Base-by-base conservation (phyloP, 2,113 vertebrate species). In the Embiotoca jacksoni region DNA sequence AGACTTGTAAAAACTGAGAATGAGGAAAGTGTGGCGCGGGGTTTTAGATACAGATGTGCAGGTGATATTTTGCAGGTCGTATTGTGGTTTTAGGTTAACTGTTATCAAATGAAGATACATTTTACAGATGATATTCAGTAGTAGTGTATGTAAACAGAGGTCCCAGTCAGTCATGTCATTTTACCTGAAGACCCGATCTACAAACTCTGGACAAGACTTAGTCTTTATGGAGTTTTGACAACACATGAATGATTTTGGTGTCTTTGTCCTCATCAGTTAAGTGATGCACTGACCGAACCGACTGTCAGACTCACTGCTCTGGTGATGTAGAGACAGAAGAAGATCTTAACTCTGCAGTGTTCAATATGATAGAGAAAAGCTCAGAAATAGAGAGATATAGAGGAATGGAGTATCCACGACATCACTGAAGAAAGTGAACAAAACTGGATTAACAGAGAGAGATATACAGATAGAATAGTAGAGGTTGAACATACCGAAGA, bases 401-500 rank as follows among this genome's bases (percentile, higher is more conserved):
- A 95, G 77, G 73, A 83, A 87, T 70, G 85, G 72, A 76, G 72
- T 85, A 83, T 79, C 85, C 89, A 84, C 75, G 68, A 90, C 72
- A 81, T 87, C 74, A 83, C 66, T 82, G 89, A 76, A 88, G 90
- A 88, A 91, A 89, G 87, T 83, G 81, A 84, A 84, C 81, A 86
- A 83, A 90, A 89, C 62, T 86, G 79, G 90, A 92, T 87, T 83
- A 89, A 91, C 90, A 92, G 90, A 93, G 88, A 91, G 87, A 91
- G 88, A 86, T 88, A 90, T 35, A 93, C 86, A 91, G 90, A 89
- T 83, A 89, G 92, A 92, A 86, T 89, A 93, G 91, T 79, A 95
- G 96, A 97, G 95, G 96, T 95, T 97, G 88, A 89, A 95, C 94
- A 96, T 96, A 98, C 97, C 95, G 96, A 98, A 98, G 97, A 98